Base-by-base conservation (phyloP, 2,797 vertebrate species). In the Amblyopsis hoosieri region DNA sequence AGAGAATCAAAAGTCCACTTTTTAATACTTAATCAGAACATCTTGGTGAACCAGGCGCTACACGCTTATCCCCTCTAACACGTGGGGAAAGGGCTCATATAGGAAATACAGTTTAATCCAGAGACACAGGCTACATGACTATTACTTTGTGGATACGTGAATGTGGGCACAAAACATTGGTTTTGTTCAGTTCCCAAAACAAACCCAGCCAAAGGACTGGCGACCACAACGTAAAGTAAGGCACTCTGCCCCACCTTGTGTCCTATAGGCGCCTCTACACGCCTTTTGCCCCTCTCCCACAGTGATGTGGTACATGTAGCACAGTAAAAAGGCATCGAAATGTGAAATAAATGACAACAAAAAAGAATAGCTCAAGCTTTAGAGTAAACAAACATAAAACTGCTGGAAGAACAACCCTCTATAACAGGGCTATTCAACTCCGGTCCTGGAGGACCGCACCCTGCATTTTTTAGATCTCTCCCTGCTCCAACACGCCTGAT, bases 241-340 rank as follows among this genome's bases (percentile, higher is more conserved):
- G 92, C 92, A 93, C 92, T 92, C 91, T 49, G 87, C 87, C 91
- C 90, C 86, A 85, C 79, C 85, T 78, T 71, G 57, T 65, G 65
- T 84, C 59, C 83, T 76, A 76, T 74, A 71, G 76, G 72, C 80
- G 71, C 71, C 63, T 80, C 71, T 71, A 75, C 66, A 6, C 47
- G 45, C 68, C 76, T 80, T 81, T 84, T 81, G 83, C 81, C 88
- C 85, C 80, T 78, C 83, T 89, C 90, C 91, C 91, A 92, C 91
- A 93, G 91, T 92, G 91, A 82, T 89, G 90, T 92, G 88, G 91
- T 92, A 86, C 90, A 87, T 85, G 69, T 88, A 90, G 87, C 90
- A 92, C 91, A 91, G 91, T 89, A 87, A 90, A 72, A 91, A 89
- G 87, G 90, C 87, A 87, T 89, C 87, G 84, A 89, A 85, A 88